Evolutionary conservation across 2,113 vertebrate genomes (phyloP), one percentile per base, ranked within the genome.

Genomic region (Callopanchax toddi): DNA sequence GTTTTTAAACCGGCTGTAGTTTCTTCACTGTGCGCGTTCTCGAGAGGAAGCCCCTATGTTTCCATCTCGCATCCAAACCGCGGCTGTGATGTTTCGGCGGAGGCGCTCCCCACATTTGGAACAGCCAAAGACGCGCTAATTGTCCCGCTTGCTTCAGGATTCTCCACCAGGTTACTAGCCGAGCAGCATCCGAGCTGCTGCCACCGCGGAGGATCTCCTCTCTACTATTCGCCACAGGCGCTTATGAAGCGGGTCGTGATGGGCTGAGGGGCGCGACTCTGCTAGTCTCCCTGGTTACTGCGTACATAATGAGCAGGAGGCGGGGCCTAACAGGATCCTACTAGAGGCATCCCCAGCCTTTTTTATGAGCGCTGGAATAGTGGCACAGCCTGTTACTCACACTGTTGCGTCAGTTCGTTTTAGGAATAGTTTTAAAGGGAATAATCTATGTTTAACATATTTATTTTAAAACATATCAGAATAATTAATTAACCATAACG

Each of bases 81-180:
- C 83, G 90, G 77, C 86, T 89, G 81, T 88, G 86, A 22, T 84
- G 77, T 59, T 87, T 88, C 1, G 78, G 71, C 78, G 81, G 82
- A 89, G 85, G 81, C 60, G 70, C 76, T 50, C 86, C 88, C 86
- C 87, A 91, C 90, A 92, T 92, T 86, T 91, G 90, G 83, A 88
- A 67, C 11, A 49, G 26, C 50, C 37, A 39, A 16, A 44, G 44
- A 75, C 45, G 48, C 60, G 43, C 60, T 11, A 21, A 51, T 61
- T 54, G 52, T 65, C 56, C 18, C 5, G 32, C 46, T 51, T 15
- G 51, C 67, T n/a, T n/a, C n/a, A n/a, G 62, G 39, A 56, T 17
- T 21, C 66, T 46, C 62, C 15, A 18, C 61, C n/a, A 1, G 40
- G 25, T 80, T 64, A 74, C 5, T 25, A 18, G 0, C 44, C 16